Evolutionary conservation across 2,888 invertebrate genomes (phyloP).

Genomic region (Tenthredo mesomela): DNA sequence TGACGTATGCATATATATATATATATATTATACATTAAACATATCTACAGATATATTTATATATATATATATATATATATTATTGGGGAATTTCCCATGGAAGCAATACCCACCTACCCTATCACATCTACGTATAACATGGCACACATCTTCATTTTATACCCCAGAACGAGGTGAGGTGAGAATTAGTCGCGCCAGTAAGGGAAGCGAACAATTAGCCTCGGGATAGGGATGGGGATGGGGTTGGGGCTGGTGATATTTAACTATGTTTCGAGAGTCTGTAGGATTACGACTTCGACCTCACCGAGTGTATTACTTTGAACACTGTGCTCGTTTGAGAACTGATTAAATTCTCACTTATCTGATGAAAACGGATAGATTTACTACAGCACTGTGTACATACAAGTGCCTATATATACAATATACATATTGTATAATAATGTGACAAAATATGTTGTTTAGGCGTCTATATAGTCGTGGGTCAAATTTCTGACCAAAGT

Average conservation of each 20-base stretch:
- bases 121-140: not conserved
- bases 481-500: not conserved
- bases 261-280: slow-evolving; percentile 16
- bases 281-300: slow-evolving; percentile 40
- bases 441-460: not conserved
- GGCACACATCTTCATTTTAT: not conserved
- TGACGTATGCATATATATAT: not conserved
- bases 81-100: not conserved
- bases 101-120: not conserved
- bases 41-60: not conserved
- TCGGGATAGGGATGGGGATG: not conserved
- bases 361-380: not conserved
- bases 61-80: not conserved
- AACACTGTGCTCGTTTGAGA: not conserved
- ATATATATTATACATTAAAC: not conserved
- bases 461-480: not conserved
- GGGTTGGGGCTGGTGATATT: not conserved
- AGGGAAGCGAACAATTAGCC: slow-evolving; percentile 40
- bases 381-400: not conserved
- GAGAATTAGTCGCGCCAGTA: slow-evolving; percentile 34
- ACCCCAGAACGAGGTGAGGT: not conserved
- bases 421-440: not conserved
- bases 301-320: slow-evolving; percentile 10
- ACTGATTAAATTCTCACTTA: slow-evolving; percentile 35
- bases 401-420: not conserved